Evolutionary conservation across 2,113 vertebrate genomes (phyloP).

Genomic region (Canis aureus): DNA sequence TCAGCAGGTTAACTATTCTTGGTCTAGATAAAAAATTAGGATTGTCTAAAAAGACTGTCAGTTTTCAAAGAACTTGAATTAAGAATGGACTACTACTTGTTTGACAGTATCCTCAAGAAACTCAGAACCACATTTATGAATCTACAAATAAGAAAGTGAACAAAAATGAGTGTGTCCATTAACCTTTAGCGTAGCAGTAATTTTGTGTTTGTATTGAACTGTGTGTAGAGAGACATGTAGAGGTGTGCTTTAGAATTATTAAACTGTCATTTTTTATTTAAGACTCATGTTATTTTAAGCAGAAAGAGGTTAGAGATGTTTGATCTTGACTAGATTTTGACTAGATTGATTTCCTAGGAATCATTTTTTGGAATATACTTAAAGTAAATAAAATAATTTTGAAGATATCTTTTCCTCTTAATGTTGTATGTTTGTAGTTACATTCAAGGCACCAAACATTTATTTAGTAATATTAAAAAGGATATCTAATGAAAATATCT

Average conservation of each 20-base stretch:
- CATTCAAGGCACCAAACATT: not conserved
- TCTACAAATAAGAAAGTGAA: slow-evolving; percentile 1
- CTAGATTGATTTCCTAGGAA: slow-evolving; percentile 6
- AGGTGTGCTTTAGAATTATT: not conserved
- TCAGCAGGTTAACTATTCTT: not conserved
- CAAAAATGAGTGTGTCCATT: not conserved
- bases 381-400: slow-evolving; percentile 44
- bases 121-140: slow-evolving; percentile 8
- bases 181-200: not conserved
- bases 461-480: slow-evolving; percentile 6
- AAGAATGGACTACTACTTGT: not conserved
- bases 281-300: not conserved
- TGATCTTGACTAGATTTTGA: slow-evolving; percentile 41
- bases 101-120: slow-evolving; percentile 41
- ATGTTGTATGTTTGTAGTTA: not conserved
- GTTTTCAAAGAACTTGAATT: slow-evolving; percentile 43
- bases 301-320: not conserved
- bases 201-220: slow-evolving; percentile 18
- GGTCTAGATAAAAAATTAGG: not conserved
- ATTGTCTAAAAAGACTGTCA: slow-evolving; percentile 27
- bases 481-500: not conserved
- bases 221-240: not conserved
- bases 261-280: slow-evolving; percentile 21
- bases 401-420: not conserved
- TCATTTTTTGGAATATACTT: slow-evolving; percentile 41